Evolutionary conservation across 2,113 vertebrate genomes (phyloP).

Genomic region (Cromileptes altivelis): DNA sequence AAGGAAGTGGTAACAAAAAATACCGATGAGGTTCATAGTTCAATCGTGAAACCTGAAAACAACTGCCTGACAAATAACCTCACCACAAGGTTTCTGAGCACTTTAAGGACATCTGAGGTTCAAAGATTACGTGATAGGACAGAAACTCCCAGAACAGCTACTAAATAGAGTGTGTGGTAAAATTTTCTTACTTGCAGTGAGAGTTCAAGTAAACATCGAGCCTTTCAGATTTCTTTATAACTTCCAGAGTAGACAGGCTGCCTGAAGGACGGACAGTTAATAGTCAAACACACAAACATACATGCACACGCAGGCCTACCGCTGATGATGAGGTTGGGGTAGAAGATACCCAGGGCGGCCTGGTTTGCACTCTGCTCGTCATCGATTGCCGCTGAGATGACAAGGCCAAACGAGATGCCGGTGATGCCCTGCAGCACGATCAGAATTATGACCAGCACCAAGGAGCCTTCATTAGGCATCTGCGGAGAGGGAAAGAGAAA

Average conservation of each 20-base stretch:
- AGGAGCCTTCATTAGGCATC: conserved; percentile 85
- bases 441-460: conserved; percentile 80
- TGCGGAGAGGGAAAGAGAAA: conserved; percentile 37
- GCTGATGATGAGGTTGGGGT: conserved; percentile 86
- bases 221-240: too few relatives aligned
- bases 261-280: neutral
- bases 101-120: neutral
- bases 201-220: too few relatives aligned
- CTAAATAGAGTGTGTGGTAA: neutral
- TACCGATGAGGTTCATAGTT: neutral
- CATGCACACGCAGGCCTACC: conserved; percentile 60
- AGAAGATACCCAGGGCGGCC: conserved; percentile 86
- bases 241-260: neutral
- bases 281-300: neutral
- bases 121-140: neutral
- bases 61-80: conserved; percentile 13
- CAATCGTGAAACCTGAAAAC: neutral
- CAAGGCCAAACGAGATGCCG: conserved; percentile 85
- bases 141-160: neutral
- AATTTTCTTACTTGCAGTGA: neutral
- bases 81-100: neutral
- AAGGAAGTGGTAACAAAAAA: neutral
- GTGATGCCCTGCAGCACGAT: conserved; percentile 86
- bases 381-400: conserved; percentile 86
- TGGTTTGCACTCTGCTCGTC: conserved; percentile 88